Evolutionary conservation across 2,797 vertebrate genomes (phyloP), one percentile per base, ranked within the genome.

Genomic region (Kryptolebias ocellatus): DNA sequence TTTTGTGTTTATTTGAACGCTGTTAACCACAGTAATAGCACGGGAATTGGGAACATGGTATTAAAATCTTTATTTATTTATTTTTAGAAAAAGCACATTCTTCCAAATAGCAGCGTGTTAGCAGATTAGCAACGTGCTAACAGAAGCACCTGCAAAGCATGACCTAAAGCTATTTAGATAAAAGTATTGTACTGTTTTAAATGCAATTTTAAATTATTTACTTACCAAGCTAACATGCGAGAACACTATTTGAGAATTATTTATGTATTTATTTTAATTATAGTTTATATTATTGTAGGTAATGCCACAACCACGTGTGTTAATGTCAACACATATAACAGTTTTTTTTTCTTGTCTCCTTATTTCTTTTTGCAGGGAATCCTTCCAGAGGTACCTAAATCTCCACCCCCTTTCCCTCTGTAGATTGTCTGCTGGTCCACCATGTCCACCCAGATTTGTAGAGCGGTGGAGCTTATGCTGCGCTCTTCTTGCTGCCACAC

Each of bases 401-500:
- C 57, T 5, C 20, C 54, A 6, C 1, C 17, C 4, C 0, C 15
- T 17, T 39, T 6, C 45, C n/a, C 20, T 24, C 14, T 14, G 20
- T 17, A 60, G 39, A 5, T 67, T 64, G 15, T 60, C 64, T n/a
- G 34, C 44, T 46, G 31, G 17, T 63, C 45, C 63, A 76, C 52
- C 64, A 93, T 93, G 93, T 85, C 89, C 16, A 31, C 60, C 18
- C 84, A 83, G 39, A 74, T 89, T 3, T 87, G 76, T 66, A 81
- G 75, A 79, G 66, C 60, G 2, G 27, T 89, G 67, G 81, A 90
- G 72, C 37, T 77, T 64, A 45, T 86, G 7, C 47, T 86, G 53
- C 86, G 75, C 60, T 79, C 85, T 4, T 51, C 77, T 14, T 86
- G 84, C 69, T 79, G 79, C 59, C 80, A 64, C 10, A 49, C 44